Base-by-base conservation (phyloP, 1,140 invertebrate species). In the Acromyrmex echinatior region DNA sequence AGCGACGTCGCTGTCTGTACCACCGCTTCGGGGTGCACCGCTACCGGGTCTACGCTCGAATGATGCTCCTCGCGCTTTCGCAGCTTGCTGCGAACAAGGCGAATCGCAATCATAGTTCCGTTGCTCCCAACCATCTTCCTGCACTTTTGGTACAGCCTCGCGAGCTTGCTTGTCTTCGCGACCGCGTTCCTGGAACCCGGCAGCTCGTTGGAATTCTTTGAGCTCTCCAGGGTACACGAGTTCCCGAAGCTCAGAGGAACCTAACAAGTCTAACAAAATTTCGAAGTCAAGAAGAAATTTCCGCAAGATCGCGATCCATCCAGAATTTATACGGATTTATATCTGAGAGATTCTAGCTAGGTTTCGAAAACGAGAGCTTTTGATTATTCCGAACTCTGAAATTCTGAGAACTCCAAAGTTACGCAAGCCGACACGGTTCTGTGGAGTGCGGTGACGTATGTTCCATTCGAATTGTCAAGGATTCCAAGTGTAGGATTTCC, bases 41-140 rank as follows among this genome's bases (percentile, higher is more conserved):
- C 96, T 25, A 25, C 25, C 25, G 25, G 25, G 91, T 96, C 96
- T 86, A 84, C 39, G 39, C 70, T 76, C 9, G 96, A 96, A 93
- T 97, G 96, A 93, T 97, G 96, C 92, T 98, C 97, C 95, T 98
- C 97, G 85, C 97, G 96, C 96, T 98, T 98, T 92, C 97, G 96
- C 95, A 98, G 96, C 96, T 98, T 98, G 95, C 97, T 98, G 96
- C 97, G 97, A 95, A 98, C 97, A 97, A 98, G 97, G 95, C 97
- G 97, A 93, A 98, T 97, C 92, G 97, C 97, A 95, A 97, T 97
- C 96, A 98, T 97, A 93, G 97, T 98, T 94, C 97, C 97, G 96
- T 97, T 97, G 95, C 96, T 97, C 94, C 97, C 97, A 92, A 98
- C 97, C 97, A 98, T 97, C 90, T 96, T 96, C 88, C 94, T 95